Conservation (phyloP, 2,113 vertebrate species). For the Hydropotes inermis region DNA sequence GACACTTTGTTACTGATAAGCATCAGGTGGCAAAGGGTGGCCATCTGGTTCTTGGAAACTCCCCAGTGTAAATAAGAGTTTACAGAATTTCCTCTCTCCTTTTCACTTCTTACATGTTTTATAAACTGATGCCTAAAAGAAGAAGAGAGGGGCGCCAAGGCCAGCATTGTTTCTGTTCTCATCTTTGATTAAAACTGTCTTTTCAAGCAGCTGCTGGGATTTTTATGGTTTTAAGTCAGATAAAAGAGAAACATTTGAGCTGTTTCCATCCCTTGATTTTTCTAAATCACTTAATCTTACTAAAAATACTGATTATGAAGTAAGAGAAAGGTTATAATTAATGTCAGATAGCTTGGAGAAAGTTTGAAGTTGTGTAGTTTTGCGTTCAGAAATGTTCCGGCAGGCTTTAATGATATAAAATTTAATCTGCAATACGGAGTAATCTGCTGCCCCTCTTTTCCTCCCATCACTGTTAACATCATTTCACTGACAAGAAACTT, state of each 20-base stretch:
- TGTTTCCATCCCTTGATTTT: not conserved
- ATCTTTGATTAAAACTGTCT: not conserved
- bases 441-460: not conserved
- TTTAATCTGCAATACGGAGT: not conserved
- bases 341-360: constrained; percentile 7
- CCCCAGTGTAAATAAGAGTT: not conserved
- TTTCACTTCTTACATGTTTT: not conserved
- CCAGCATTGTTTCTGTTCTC: not conserved
- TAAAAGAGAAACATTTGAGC: not conserved
- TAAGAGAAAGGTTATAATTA: constrained; percentile 21
- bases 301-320: not conserved
- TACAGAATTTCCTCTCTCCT: not conserved
- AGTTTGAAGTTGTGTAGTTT: constrained; percentile 48
- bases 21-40: not conserved
- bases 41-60: not conserved
- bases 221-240: constrained; percentile 6
- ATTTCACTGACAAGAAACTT: not conserved
- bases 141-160: not conserved
- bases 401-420: not conserved
- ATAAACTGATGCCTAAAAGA: not conserved
- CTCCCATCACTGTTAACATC: not conserved
- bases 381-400: not conserved
- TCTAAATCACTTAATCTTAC: constrained; percentile 15
- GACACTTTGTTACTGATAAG: not conserved
- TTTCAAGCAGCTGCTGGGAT: not conserved